Conservation (phyloP, 2,888 invertebrate genomes). For the Nymphalis polychloros region DNA sequence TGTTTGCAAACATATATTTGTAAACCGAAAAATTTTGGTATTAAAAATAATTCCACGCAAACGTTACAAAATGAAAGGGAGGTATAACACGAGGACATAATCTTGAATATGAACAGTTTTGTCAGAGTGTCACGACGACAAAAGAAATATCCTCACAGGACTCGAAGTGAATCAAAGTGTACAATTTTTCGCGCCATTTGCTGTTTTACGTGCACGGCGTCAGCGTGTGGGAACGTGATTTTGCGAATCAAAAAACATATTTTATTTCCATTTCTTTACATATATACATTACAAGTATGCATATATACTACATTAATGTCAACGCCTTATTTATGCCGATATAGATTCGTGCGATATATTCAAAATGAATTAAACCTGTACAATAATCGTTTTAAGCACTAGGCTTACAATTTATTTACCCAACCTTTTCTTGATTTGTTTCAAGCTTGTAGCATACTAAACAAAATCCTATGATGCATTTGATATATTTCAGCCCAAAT, state of each 20-base stretch:
- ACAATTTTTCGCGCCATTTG: conserved; percentile 74
- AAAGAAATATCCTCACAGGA: conserved; percentile 34
- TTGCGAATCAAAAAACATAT: conserved; percentile 20
- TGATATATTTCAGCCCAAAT: too few species aligned
- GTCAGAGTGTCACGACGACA: conserved; percentile 8
- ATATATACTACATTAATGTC: neutral
- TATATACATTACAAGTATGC: too few species aligned
- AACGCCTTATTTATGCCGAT: neutral
- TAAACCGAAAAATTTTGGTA: neutral
- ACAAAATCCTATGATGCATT: neutral
- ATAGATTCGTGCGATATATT: neutral
- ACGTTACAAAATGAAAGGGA: neutral
- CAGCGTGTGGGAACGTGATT: conserved; percentile 54
- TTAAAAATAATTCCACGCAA: neutral
- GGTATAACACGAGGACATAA: neutral
- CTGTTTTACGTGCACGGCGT: conserved; percentile 56
- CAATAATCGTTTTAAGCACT: neutral
- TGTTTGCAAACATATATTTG: too few species aligned
- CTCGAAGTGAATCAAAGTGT: conserved; percentile 50
- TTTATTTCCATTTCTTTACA: neutral
- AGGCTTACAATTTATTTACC: neutral
- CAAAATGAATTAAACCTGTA: conserved; percentile 2
- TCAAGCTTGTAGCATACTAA: neutral
- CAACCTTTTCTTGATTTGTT: neutral
- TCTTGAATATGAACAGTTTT: conserved; percentile 7